These are phyloP conservation scores for Achlya flavicornis DNA, from an alignment of 2,888 invertebrate genomes.

Conservation along the genomic window DNA sequence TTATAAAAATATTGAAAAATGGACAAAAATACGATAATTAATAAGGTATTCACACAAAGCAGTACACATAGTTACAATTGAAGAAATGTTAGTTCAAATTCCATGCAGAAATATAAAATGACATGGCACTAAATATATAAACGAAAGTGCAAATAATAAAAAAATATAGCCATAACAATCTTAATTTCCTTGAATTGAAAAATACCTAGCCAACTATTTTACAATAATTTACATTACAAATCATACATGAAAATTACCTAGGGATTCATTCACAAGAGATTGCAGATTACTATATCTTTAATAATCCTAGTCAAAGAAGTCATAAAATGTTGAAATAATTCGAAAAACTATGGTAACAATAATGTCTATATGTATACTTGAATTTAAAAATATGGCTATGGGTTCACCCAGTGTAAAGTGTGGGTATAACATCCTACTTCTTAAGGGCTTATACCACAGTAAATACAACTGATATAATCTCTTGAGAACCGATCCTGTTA, in stretches of 20 bases:
- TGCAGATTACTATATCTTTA: background rate
- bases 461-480: background rate
- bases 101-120: slow-evolving; percentile 1
- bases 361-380: too few relatives aligned
- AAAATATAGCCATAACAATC: background rate
- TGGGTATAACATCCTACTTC: background rate
- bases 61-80: background rate
- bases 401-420: background rate
- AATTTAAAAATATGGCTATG: too few relatives aligned
- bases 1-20: too few relatives aligned
- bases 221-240: background rate
- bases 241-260: background rate
- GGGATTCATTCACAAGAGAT: background rate
- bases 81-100: background rate
- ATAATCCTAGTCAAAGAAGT: too few relatives aligned
- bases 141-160: slow-evolving; percentile 4
- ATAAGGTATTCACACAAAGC: slow-evolving; percentile 1
- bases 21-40: background rate
- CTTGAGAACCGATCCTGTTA: background rate
- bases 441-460: background rate
- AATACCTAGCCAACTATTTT: background rate
- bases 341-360: too few relatives aligned
- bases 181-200: background rate
- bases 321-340: too few relatives aligned
- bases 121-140: background rate